Conservation (phyloP, 1,140 invertebrate genomes). For the Lineus longissimus region DNA sequence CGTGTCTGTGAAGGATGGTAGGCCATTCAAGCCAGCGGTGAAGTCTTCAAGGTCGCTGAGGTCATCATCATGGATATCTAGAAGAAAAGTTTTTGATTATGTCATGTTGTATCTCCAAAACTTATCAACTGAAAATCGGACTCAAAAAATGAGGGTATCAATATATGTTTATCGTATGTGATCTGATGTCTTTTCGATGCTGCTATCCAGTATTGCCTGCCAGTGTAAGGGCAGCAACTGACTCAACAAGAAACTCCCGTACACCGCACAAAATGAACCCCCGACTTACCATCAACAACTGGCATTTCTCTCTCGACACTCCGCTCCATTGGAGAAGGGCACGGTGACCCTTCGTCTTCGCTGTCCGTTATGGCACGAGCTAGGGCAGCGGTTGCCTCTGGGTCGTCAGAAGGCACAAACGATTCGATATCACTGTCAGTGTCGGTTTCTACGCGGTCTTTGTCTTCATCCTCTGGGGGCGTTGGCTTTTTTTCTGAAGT, state of each 20-base stretch:
- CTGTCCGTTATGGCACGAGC: constrained; percentile 44
- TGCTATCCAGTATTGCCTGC: no score
- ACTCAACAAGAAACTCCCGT: no score
- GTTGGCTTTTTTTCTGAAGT: background rate
- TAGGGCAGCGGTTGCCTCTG: constrained; percentile 34
- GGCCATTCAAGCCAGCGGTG: background rate
- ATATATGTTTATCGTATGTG: no score
- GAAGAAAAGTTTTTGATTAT: background rate
- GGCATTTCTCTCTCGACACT: background rate
- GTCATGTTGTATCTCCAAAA: no score
- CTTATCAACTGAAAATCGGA: no score
- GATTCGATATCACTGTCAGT: constrained; percentile 28
- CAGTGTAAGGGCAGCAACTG: no score
- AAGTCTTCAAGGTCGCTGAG: constrained; percentile 4
- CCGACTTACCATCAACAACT: background rate
- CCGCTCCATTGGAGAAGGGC: background rate
- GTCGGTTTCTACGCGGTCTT: constrained; percentile 15
- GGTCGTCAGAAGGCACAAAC: constrained; percentile 32
- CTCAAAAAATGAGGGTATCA: no score
- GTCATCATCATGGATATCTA: background rate
- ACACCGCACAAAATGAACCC: no score
- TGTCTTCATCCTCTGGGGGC: background rate
- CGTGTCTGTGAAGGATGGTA: background rate
- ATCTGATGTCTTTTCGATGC: no score
- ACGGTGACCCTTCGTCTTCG: constrained; percentile 38